Conservation (phyloP, 2,797 vertebrate genomes). For the Myotis vivesi region DNA sequence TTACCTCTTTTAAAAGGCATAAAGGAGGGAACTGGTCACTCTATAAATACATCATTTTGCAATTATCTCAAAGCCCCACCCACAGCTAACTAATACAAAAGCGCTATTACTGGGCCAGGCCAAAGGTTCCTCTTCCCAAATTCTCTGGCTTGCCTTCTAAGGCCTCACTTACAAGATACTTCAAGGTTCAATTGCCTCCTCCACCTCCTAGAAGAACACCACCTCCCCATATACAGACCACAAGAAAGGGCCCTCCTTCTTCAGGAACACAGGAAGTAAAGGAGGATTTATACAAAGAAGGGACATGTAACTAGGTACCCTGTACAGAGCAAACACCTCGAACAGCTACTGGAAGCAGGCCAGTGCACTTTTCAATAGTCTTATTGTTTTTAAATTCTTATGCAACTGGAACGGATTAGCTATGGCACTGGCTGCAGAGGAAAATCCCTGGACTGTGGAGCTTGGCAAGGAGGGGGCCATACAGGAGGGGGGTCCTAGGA, state of each 20-base stretch:
- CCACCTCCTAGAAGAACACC: not conserved
- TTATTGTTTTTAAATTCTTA: constrained; percentile 66
- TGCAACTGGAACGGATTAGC: constrained; percentile 30
- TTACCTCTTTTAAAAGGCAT: not conserved
- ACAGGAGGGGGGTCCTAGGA: not conserved
- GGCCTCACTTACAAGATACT: not conserved
- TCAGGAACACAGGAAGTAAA: not conserved
- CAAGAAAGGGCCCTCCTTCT: not conserved
- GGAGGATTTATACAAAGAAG: constrained; percentile 4
- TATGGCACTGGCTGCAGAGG: not conserved
- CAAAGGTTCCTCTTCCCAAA: not conserved
- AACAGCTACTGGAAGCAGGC: constrained; percentile 34
- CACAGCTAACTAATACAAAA: not conserved
- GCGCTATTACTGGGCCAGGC: not conserved
- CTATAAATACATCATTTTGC: not conserved
- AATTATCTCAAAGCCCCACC: not conserved
- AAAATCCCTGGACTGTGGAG: not conserved
- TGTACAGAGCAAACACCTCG: constrained; percentile 48
- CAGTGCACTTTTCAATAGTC: constrained; percentile 31
- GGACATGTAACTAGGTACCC: not conserved
- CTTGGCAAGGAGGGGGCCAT: not conserved
- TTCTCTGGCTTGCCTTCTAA: not conserved
- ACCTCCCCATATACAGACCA: not conserved
- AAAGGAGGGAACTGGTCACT: not conserved
- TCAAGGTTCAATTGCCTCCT: not conserved